Evolutionary conservation across 1,140 invertebrate species (phyloP), one percentile per base, ranked within the genome.

Genomic region (Penaeus indicus): DNA sequence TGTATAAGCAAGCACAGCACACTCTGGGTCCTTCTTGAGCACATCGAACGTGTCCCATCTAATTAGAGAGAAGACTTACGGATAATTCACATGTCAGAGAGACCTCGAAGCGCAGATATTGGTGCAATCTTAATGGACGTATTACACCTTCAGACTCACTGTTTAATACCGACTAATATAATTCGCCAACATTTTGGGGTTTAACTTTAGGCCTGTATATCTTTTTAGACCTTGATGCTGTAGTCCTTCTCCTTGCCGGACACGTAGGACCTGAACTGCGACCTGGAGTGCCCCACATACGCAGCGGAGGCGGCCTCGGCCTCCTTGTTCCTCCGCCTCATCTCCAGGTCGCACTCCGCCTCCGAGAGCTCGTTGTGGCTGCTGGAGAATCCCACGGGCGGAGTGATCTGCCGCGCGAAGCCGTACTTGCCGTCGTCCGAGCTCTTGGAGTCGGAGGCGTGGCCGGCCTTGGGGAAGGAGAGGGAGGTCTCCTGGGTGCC

Each of bases 341-440:
- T 89, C 83, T 89, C 88, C 19, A 89, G 83, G 77, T 89, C 88
- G 81, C 88, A 89, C 77, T 89, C 88, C 7, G 88, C 88, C 64
- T 89, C 88, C 2, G 88, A 89, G 11, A 89, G 77, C 27, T 89
- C 88, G 32, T 89, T 89, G 47, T 85, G 83, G 25, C 83, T 85
- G 27, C 78, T 47, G 88, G 88, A 89, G 83, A 89, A 89, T 1
- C 83, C 88, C 3, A 80, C 84, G 10, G 88, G 88, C 1, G 88
- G 88, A 0, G 72, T 81, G 38, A 89, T 85, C 60, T 85, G 80
- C 62, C 78, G 42, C 22, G 88, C 64, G 77, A 89, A 89, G 21
- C 87, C 87, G 60, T 88, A 88, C 32, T 88, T 88, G 72, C 80
- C 82, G 25, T 88, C 87, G 38, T 88, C 87, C 8, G 87, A 63